These are phyloP conservation scores for Caenorhabditis sp. DNA, from an alignment of 2,888 invertebrate genomes.

Conservation along the genomic window DNA sequence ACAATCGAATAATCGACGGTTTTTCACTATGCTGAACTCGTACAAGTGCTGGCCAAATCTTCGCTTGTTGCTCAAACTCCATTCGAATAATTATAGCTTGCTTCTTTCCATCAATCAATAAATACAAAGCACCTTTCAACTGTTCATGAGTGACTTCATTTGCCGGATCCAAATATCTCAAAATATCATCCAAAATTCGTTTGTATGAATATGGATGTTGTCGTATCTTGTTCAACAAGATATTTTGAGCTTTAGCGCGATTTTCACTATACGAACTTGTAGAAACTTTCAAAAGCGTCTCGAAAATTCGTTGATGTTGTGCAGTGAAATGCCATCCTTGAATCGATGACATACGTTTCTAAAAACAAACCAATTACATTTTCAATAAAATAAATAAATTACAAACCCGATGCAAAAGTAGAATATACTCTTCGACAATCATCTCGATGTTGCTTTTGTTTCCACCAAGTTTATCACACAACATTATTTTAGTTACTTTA, in stretches of 20 bases:
- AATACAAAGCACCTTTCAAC: slow-evolving; percentile 83
- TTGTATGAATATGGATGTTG: slow-evolving; percentile 81
- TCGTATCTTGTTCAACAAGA: slow-evolving; percentile 39
- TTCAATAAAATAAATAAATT: background rate
- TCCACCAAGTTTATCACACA: slow-evolving; percentile 44
- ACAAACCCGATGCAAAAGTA: slow-evolving; percentile 37
- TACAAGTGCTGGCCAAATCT: slow-evolving; percentile 47
- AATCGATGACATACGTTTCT: slow-evolving; percentile 72
- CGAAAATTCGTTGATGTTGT: slow-evolving; percentile 77
- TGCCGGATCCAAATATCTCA: slow-evolving; percentile 75
- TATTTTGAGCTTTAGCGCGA: slow-evolving; percentile 47
- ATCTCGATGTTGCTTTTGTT: slow-evolving; percentile 47
- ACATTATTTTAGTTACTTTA: slow-evolving; percentile 43
- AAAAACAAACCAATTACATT: slow-evolving; percentile 21
- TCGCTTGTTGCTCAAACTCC: slow-evolving; percentile 78
- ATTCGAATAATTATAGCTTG: slow-evolving; percentile 79
- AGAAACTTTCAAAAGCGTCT: slow-evolving; percentile 77
- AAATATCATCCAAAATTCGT: slow-evolving; percentile 78
- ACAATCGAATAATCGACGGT: slow-evolving; percentile 74
- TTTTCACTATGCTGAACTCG: slow-evolving; percentile 85
- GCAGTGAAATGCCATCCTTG: slow-evolving; percentile 75
- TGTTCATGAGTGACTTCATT: slow-evolving; percentile 78
- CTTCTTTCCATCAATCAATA: slow-evolving; percentile 79
- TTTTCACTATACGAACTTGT: slow-evolving; percentile 78
- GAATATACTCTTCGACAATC: slow-evolving; percentile 47